Conservation (phyloP, 2,113 vertebrate species). For the Myotis davidii region DNA sequence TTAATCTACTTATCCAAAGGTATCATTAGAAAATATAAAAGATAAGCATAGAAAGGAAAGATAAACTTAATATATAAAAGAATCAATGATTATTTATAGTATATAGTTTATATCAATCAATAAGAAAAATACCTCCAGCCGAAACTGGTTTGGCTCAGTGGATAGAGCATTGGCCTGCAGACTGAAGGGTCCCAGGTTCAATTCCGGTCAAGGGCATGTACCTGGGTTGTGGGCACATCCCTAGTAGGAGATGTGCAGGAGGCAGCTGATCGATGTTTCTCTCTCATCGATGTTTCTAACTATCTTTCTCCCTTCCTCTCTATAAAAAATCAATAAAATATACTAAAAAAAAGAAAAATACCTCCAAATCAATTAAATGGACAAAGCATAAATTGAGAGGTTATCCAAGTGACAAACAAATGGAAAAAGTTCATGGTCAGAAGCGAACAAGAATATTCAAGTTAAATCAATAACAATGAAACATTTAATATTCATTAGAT, state of each 20-base stretch:
- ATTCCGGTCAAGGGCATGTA: no score
- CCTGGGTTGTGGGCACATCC: no score
- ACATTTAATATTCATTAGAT: neutral
- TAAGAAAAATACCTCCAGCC: neutral
- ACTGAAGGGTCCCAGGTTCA: no score
- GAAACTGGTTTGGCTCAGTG: no score
- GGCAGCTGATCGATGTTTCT: no score
- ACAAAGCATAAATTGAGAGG: neutral
- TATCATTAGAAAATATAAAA: conserved; percentile 1
- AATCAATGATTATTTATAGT: neutral
- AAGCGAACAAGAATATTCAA: neutral
- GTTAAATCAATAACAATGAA: neutral
- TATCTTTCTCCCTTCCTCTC: no score
- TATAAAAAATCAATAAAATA: no score
- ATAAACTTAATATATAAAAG: neutral
- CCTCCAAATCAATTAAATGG: neutral
- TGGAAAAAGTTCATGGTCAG: neutral
- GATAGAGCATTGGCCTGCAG: no score
- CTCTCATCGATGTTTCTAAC: no score
- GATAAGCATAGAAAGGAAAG: neutral
- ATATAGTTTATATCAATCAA: neutral
- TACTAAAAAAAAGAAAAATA: neutral
- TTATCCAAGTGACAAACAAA: neutral
- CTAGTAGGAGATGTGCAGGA: no score
- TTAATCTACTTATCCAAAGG: neutral